phyloP scores from a whole-genome alignment of 2,797 vertebrate genomes.

The Chrosomus eos region DNA sequence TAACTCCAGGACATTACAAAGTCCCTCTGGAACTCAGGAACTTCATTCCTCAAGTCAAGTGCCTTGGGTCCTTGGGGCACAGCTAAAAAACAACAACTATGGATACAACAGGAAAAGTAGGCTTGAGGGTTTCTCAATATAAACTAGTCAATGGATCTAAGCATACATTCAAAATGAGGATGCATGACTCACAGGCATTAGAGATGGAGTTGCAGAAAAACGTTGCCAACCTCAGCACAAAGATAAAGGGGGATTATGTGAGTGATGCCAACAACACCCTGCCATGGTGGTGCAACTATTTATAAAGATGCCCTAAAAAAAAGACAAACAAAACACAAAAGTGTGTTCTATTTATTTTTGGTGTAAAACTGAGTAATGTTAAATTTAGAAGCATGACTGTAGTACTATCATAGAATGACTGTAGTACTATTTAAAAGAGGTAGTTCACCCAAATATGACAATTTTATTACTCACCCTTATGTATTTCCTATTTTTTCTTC shows the following conservation, averaged over 20 bases:
- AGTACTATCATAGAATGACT: not conserved
- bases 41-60: conserved; percentile 18
- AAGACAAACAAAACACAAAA: conserved; percentile 51
- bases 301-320: conserved; percentile 57
- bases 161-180: conserved; percentile 40
- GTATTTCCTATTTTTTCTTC: not conserved
- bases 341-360: conserved; percentile 41
- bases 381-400: conserved; percentile 8
- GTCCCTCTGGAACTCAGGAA: conserved; percentile 4
- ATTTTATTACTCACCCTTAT: not conserved
- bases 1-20: conserved; percentile 23
- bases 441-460: not conserved
- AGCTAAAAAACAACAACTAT: not conserved
- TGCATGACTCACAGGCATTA: conserved; percentile 54
- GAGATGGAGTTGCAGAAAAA: conserved; percentile 50
- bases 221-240: conserved; percentile 54
- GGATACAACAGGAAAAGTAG: conserved; percentile 26
- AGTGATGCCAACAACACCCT: conserved; percentile 48
- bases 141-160: conserved; percentile 45
- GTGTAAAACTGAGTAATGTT: not conserved
- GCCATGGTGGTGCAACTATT: conserved; percentile 56
- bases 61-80: conserved; percentile 21
- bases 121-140: conserved; percentile 20
- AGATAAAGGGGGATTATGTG: conserved; percentile 56
- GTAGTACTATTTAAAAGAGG: not conserved